Evolutionary conservation across 2,888 invertebrate species (phyloP).

Genomic region (Amblyjoppa fuscipennis): DNA sequence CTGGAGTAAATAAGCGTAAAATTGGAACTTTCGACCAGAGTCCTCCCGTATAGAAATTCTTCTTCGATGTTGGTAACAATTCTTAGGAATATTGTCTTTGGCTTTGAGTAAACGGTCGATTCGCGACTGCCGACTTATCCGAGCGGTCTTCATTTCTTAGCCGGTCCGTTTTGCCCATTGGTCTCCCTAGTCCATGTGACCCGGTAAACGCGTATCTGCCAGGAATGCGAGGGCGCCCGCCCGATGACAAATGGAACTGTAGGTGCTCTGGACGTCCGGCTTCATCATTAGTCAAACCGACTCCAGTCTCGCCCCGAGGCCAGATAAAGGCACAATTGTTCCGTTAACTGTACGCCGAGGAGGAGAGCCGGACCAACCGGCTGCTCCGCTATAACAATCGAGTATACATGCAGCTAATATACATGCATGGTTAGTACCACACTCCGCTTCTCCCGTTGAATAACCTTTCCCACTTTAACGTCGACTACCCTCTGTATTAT

Average conservation of each 20-base stretch:
- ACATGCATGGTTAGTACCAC: background rate
- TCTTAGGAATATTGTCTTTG: no score
- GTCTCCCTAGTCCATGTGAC: background rate
- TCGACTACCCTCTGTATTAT: background rate
- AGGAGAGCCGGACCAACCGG: background rate
- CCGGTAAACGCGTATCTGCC: background rate
- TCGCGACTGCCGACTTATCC: no score
- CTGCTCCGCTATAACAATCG: slow-evolving; percentile 30
- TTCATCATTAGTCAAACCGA: slow-evolving; percentile 54
- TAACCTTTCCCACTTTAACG: slow-evolving; percentile 39
- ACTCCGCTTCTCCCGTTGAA: background rate
- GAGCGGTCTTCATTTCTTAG: no score
- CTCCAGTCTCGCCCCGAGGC: slow-evolving; percentile 23
- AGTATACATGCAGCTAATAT: slow-evolving; percentile 34
- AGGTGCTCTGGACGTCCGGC: slow-evolving; percentile 45
- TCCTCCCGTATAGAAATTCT: background rate
- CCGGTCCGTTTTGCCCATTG: no score
- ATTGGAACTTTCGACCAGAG: background rate
- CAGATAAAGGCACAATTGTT: slow-evolving; percentile 59
- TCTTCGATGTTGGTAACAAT: background rate
- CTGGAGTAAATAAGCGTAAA: background rate
- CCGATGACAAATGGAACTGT: slow-evolving; percentile 53
- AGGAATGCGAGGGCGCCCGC: background rate
- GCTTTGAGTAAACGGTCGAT: no score
- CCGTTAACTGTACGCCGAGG: slow-evolving; percentile 33